Evolutionary conservation across 2,113 vertebrate genomes (phyloP).

Genomic region (Thalassarche chlororhynchos): DNA sequence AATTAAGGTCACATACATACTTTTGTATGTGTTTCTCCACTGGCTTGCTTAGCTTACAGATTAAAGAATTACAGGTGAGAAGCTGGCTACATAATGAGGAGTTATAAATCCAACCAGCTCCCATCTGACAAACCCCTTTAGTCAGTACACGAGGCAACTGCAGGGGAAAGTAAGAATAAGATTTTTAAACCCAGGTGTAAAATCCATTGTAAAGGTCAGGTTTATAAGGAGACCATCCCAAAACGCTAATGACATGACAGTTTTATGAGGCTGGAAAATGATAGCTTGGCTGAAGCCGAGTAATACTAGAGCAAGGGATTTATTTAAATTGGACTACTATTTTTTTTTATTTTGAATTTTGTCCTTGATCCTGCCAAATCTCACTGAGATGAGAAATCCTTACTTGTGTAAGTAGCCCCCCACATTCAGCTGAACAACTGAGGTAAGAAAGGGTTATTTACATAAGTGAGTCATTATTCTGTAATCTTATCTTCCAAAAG

Average conservation of each 20-base stretch:
- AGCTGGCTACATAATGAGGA: neutral
- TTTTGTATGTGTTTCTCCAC: neutral
- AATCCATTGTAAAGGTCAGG: slow-evolving; percentile 65
- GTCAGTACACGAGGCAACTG: neutral
- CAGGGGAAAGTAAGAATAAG: neutral
- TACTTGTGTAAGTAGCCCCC: neutral
- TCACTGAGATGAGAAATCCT: neutral
- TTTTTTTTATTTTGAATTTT: neutral
- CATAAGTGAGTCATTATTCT: neutral
- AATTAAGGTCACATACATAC: slow-evolving; percentile 7
- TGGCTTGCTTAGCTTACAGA: neutral
- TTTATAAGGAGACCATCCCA: slow-evolving; percentile 56
- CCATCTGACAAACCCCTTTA: neutral
- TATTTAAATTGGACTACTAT: slow-evolving; percentile 20
- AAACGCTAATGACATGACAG: slow-evolving; percentile 57
- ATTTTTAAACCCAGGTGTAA: slow-evolving; percentile 43
- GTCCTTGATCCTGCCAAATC: slow-evolving; percentile 11
- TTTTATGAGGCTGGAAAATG: slow-evolving; percentile 60
- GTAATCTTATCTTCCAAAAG: neutral
- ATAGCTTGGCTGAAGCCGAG: slow-evolving; percentile 46
- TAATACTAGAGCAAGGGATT: slow-evolving; percentile 50
- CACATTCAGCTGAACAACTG: neutral
- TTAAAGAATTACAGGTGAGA: neutral
- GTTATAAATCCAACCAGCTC: neutral
- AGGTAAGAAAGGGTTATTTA: neutral